These are phyloP conservation scores for Agapornis roseicollis DNA, from an alignment of 2,113 vertebrate genomes.

Conservation along the genomic window DNA sequence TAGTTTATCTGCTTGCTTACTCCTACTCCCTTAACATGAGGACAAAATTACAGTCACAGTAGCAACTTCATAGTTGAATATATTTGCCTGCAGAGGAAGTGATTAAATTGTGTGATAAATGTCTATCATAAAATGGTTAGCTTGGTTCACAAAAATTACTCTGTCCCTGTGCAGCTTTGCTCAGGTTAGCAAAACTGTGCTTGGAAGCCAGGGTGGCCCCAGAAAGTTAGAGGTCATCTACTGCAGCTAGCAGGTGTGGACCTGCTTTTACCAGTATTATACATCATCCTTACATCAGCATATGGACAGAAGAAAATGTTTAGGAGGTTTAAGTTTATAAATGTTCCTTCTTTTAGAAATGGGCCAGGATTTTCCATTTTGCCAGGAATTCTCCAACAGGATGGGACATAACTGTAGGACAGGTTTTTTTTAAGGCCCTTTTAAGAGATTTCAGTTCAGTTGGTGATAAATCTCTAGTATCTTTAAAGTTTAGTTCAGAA, in stretches of 20 bases:
- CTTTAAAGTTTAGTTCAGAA: neutral
- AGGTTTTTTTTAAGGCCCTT: neutral
- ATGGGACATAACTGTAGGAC: neutral
- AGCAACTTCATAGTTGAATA: neutral
- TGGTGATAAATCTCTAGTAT: neutral
- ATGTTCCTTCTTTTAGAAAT: neutral
- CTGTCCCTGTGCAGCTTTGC: neutral
- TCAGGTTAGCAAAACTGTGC: neutral
- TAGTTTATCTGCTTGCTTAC: neutral
- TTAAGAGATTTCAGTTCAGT: neutral
- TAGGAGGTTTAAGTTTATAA: neutral
- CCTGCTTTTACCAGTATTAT: neutral
- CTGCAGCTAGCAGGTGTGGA: neutral
- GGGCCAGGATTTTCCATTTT: accelerated
- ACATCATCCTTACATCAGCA: neutral
- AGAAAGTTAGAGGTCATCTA: neutral
- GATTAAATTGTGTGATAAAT: neutral
- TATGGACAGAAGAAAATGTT: neutral
- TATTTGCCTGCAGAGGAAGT: neutral
- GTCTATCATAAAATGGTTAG: neutral
- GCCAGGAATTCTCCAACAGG: neutral
- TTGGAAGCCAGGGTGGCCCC: neutral
- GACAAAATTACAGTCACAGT: neutral
- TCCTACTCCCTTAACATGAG: neutral
- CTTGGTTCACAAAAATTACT: neutral